Evolutionary conservation across 2,113 vertebrate species (phyloP).

Genomic region (Strigops habroptila): DNA sequence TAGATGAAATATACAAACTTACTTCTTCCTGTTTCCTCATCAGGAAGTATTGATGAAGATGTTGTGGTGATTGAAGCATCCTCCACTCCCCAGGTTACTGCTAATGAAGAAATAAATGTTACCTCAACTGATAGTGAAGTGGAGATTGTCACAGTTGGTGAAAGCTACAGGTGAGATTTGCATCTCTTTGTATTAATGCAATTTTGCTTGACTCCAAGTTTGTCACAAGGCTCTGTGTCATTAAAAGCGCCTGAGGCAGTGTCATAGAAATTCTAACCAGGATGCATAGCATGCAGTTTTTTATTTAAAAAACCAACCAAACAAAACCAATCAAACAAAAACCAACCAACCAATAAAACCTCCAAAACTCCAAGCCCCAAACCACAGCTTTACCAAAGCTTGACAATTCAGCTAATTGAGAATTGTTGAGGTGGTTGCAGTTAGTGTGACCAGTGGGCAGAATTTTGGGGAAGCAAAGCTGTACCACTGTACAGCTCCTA

Average conservation of each 20-base stretch:
- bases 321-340: not conserved
- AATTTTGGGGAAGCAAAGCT: not conserved
- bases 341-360: not conserved
- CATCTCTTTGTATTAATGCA: not conserved
- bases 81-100: conserved; percentile 87
- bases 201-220: not conserved
- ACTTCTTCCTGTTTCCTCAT: not conserved
- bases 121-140: conserved; percentile 99
- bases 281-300: not conserved
- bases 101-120: conserved; percentile 99
- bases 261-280: not conserved
- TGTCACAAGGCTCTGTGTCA: not conserved
- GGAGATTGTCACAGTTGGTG: conserved; percentile 96
- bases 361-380: not conserved
- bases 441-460: not conserved
- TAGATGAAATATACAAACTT: not conserved
- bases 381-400: not conserved
- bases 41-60: conserved; percentile 95
- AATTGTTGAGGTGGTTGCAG: not conserved
- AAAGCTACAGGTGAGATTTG: conserved; percentile 87
- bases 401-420: not conserved
- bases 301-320: not conserved
- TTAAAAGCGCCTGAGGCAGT: not conserved
- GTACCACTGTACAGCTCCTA: not conserved
- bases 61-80: conserved; percentile 98